These are phyloP conservation scores for Syngnathoides biaculeatus DNA, from an alignment of 2,113 vertebrate genomes.

Conservation along the genomic window DNA sequence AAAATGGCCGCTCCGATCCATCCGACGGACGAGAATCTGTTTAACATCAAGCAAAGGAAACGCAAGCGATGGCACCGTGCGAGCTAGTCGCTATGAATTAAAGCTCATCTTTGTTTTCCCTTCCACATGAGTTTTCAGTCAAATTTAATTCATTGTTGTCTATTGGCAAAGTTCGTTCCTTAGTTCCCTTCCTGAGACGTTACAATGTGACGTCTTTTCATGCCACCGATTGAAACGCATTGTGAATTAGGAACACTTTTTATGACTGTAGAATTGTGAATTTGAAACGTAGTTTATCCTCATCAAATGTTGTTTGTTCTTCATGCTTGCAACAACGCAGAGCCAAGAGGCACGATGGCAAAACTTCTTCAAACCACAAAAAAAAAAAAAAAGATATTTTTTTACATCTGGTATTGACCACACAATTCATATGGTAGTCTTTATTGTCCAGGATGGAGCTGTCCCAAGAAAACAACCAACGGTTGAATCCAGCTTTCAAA, in stretches of 20 bases:
- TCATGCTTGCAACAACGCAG: neutral
- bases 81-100: neutral
- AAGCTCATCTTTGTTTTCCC: neutral
- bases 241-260: constrained; percentile 7
- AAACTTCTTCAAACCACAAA: too few relatives aligned
- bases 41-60: constrained; percentile 71
- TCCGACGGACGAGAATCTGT: constrained; percentile 69
- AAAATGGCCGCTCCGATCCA: constrained; percentile 12
- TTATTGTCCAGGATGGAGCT: neutral
- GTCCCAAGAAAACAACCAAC: neutral
- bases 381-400: too few relatives aligned
- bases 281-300: neutral
- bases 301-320: neutral
- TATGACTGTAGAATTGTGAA: neutral
- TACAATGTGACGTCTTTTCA: neutral
- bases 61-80: constrained; percentile 24
- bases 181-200: neutral
- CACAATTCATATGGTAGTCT: neutral
- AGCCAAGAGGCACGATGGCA: too few relatives aligned
- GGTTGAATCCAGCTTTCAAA: neutral
- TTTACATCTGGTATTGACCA: too few relatives aligned
- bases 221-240: neutral
- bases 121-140: neutral
- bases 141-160: neutral
- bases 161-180: neutral